Percentiles rank a stretch among this genome's conserved stretches.
phyloP scores from a whole-genome alignment of 2,797 vertebrate species.

The Semotilus atromaculatus region DNA sequence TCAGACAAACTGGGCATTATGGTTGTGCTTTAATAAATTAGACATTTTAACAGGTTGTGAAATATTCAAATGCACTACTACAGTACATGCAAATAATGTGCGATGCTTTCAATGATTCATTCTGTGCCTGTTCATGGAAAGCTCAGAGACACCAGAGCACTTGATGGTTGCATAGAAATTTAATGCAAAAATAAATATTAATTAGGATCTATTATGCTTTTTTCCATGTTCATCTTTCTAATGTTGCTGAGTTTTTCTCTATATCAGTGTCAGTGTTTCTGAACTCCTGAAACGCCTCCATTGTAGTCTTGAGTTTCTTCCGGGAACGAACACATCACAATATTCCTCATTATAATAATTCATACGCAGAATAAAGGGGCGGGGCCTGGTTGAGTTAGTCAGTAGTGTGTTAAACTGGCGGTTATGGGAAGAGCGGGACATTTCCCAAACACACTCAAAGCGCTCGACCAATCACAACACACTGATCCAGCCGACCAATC shows the following conservation, averaged over 20 bases:
- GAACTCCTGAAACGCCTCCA: neutral
- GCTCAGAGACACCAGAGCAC: neutral
- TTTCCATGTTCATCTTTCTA: neutral
- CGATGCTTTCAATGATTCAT: slow-evolving; percentile 3
- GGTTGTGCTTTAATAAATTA: slow-evolving; percentile 25
- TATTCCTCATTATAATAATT: neutral
- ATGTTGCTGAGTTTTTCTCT: neutral
- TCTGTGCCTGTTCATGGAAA: slow-evolving; percentile 4
- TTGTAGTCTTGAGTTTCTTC: neutral
- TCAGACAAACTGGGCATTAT: neutral
- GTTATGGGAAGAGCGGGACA: neutral
- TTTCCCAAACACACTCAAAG: neutral
- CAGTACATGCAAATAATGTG: slow-evolving; percentile 4
- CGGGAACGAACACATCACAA: neutral
- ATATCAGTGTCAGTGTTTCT: neutral
- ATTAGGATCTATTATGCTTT: neutral
- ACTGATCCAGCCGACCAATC: neutral
- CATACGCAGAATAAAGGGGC: neutral
- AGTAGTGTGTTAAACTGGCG: neutral
- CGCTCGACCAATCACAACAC: neutral
- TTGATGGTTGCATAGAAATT: neutral
- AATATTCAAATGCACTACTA: slow-evolving; percentile 1
- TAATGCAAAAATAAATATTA: slow-evolving; percentile 2
- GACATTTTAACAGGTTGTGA: neutral
- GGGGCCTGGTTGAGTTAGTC: neutral